Evolutionary conservation across 2,888 invertebrate genomes (phyloP), one percentile per base, ranked within the genome.

Genomic region (Chrysopilus asiliformis): DNA sequence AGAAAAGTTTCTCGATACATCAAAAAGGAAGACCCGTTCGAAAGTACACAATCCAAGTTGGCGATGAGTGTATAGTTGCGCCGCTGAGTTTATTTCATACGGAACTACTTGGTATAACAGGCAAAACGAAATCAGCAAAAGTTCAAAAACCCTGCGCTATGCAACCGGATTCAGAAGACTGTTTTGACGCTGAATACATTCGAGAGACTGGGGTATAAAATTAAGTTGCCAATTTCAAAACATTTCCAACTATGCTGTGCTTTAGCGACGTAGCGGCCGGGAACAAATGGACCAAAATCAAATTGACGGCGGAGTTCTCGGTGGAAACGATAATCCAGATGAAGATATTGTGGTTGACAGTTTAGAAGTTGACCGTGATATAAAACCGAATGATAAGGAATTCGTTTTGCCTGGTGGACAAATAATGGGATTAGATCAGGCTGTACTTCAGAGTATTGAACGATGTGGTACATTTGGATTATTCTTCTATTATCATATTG

Each of bases 1-100:
- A 87, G 52, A 83, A 84, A 56, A 71, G 72, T 2, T 86, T 89
- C 50, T 61, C 74, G 12, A 73, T 86, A 10, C 76, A 77, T 46
- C 80, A 80, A 49, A 79, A 79, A 0, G 76, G 75, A 6, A 72
- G 74, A 49, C 67, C 74, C 2, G 64, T 76, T 1, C 71, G 74
- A 47, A 76, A 77, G 49, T 86, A 79, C 51, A 85, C 83, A 1
- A 66, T 87, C 22, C 77, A 79, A 60, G 64, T 72, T 44, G 93
- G 90, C 1, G 94, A 94, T 60, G 94, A 94, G 60, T 83, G 87
- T 50, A 78, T 94, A 18, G 79, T 94, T 43, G 90, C 93, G 4
- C 90, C 93, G 0, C 60, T 94, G 17, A 79, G 87, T 45, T 66
- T 91, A 41, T 90, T 94, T 56, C 79, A 83, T 56, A 87, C 86